Percentiles rank a stretch among this genome's conserved stretches.
Conservation (phyloP, 2,113 vertebrate species). For the Perccottus glenii region DNA sequence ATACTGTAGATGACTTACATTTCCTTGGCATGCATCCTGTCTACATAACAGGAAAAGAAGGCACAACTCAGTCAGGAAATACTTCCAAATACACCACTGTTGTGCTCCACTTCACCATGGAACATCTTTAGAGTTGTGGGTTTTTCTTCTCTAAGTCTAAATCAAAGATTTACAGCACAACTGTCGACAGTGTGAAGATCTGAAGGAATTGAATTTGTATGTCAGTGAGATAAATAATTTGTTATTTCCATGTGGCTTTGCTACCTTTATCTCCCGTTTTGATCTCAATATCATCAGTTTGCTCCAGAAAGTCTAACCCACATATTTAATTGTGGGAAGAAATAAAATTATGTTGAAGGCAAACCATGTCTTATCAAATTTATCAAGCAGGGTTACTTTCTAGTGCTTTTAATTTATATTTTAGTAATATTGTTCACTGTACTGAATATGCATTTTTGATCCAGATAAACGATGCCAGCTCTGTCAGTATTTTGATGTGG, state of each 20-base stretch:
- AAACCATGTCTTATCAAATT: background rate
- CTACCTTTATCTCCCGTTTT: background rate
- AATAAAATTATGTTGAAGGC: background rate
- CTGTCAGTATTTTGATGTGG: background rate
- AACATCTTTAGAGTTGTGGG: conserved; percentile 4
- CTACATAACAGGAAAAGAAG: conserved; percentile 43
- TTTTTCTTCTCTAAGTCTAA: conserved; percentile 25
- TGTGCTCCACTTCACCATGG: conserved; percentile 9
- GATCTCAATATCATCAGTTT: conserved; percentile 11
- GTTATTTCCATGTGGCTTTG: conserved; percentile 7
- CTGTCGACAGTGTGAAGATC: conserved; percentile 5
- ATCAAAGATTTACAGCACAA: conserved; percentile 9
- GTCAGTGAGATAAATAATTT: conserved; percentile 26
- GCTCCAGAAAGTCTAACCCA: conserved; percentile 1
- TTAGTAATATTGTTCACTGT: too few relatives aligned
- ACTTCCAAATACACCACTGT: conserved; percentile 4
- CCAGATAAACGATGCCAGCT: too few relatives aligned
- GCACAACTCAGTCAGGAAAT: conserved; percentile 46
- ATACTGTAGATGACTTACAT: conserved; percentile 33
- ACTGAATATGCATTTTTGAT: too few relatives aligned
- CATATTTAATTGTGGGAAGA: background rate
- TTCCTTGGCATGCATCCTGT: conserved; percentile 30
- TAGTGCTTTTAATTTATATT: too few relatives aligned
- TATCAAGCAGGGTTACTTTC: background rate
- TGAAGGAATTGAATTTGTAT: conserved; percentile 16